Base-by-base conservation (phyloP, 2,888 invertebrate genomes). In the Epistrophella euchroma region DNA sequence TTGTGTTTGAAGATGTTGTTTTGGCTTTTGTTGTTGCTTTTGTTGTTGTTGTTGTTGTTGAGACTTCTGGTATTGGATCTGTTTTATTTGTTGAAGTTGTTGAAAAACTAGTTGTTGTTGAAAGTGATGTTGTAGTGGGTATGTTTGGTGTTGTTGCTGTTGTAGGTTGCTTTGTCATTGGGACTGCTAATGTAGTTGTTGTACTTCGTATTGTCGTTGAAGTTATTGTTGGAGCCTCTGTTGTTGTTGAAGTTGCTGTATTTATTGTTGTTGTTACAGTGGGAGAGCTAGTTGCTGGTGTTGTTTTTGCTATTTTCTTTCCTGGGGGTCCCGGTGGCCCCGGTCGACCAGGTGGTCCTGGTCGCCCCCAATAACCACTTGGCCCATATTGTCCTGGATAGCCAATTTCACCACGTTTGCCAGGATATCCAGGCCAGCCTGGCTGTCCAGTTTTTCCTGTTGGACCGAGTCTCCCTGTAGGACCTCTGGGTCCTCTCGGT, bases 391-490 rank as follows among this genome's bases (percentile, higher is more conserved):
- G 56, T 4, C 82, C 82, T 6, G 25, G 47, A 19, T 52, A 37
- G 13, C 81, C 75, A 10, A 5, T 2, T 28, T 0, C 2, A 5
- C 56, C 56, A 17, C 17, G 32, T 11, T 0, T 0, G 10, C 56
- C 56, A 0, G 0, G 3, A 11, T 1, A 11, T 1, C 56, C 56
- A 11, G 17, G 15, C 1, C 11, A 17, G 1, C 84, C 84, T 19
- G 22, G 4, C 0, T 17, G 25, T 62, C 74, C 66, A 35, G 82
- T 75, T 2, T 83, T 35, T 15, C 89, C 89, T 32, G 77, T 79
- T 5, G 68, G 88, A 7, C 89, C 89, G 37, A 83, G 81, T 40
- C 83, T 86, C 10, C 89, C 89, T 2, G 88, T 76, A 7, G 88
- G 87, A 0, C 89, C 89, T 17, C 75, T 76, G 10, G 80, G 78